Percentiles rank a stretch among this genome's conserved stretches.
Evolutionary conservation across 2,888 invertebrate genomes (phyloP).

Genomic region (Apodemia hepburni): DNA sequence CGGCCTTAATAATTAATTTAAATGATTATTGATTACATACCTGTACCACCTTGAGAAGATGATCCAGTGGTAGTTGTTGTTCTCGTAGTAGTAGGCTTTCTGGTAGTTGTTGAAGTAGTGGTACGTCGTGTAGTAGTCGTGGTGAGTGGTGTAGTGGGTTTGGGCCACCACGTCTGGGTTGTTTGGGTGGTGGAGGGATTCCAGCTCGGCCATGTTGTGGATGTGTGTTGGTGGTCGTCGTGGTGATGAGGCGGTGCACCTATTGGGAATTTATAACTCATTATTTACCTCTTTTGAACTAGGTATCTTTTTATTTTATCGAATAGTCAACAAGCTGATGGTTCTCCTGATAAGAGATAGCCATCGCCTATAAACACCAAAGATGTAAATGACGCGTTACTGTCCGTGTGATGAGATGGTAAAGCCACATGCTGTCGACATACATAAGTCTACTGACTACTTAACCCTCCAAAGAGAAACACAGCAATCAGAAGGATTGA

Average conservation of each 20-base stretch:
- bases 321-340: no score
- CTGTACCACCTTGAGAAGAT: slow-evolving; percentile 39
- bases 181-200: slow-evolving; percentile 50
- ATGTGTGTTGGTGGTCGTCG: slow-evolving; percentile 41
- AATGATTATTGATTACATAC: slow-evolving; percentile 27
- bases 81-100: slow-evolving; percentile 36
- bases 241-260: slow-evolving; percentile 49
- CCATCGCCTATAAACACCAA: no score
- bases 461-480: no score
- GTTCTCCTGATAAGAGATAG: no score
- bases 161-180: slow-evolving; percentile 57
- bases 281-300: no score
- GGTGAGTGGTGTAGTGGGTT: slow-evolving; percentile 43
- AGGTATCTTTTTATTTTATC: no score
- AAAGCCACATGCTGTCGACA: no score
- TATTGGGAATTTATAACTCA: slow-evolving; percentile 26
- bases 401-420: no score
- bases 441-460: no score
- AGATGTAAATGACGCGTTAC: no score
- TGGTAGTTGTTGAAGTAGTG: slow-evolving; percentile 35
- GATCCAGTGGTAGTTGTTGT: slow-evolving; percentile 38
- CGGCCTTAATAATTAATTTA: no score
- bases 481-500: no score
- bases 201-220: slow-evolving; percentile 72
- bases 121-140: slow-evolving; percentile 38